Evolutionary conservation across 2,888 invertebrate species (phyloP).

Genomic region (Portevinia maculata): DNA sequence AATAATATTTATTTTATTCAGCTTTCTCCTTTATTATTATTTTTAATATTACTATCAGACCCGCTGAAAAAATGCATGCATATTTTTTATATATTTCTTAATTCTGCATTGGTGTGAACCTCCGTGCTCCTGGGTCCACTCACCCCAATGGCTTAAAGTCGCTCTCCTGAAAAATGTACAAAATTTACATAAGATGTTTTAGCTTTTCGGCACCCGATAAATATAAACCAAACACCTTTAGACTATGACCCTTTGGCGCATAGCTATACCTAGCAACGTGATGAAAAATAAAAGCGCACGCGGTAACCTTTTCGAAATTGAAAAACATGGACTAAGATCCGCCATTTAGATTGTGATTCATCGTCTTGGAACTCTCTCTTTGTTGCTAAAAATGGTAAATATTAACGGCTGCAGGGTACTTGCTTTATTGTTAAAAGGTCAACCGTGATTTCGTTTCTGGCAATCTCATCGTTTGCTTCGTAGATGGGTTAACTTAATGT

Average conservation of each 20-base stretch:
- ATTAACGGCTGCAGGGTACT: constrained; percentile 25
- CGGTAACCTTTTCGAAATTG: constrained; percentile 60
- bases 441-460: constrained; percentile 66
- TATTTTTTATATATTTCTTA: too few species aligned
- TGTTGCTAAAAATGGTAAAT: constrained; percentile 7
- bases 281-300: constrained; percentile 56
- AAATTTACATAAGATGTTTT: too few species aligned
- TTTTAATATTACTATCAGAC: too few species aligned
- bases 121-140: too few species aligned
- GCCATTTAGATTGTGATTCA: constrained; percentile 59
- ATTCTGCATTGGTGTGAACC: too few species aligned
- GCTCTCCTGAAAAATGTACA: too few species aligned
- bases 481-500: constrained; percentile 57
- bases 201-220: too few species aligned
- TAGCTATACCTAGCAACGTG: constrained; percentile 44
- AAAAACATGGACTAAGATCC: constrained; percentile 54
- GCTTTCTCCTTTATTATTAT: too few species aligned
- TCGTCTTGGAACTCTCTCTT: constrained; percentile 13
- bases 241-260: constrained; percentile 48
- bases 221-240: constrained; percentile 29
- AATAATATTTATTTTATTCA: too few species aligned
- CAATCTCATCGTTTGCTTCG: constrained; percentile 41
- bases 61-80: too few species aligned
- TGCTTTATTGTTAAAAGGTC: constrained; percentile 64
- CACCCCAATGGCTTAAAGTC: too few species aligned